Evolutionary conservation across 1,140 invertebrate species (phyloP), one percentile per base, ranked within the genome.

Genomic region (Lycorma delicatula): DNA sequence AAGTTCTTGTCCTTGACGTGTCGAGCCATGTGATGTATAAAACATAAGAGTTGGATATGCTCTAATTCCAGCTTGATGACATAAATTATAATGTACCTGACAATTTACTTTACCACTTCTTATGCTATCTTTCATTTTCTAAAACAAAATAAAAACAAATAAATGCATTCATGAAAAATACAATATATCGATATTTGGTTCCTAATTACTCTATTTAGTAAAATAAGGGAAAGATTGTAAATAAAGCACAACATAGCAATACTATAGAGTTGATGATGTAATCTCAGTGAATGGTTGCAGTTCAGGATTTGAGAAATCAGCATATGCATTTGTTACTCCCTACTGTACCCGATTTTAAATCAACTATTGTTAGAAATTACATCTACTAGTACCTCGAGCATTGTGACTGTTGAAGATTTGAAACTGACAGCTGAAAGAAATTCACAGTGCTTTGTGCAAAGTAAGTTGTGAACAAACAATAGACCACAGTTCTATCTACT

Each of bases 21-120:
- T n/a, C n/a, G n/a, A n/a, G n/a, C n/a, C n/a, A n/a, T n/a, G n/a
- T n/a, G 58, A 34, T n/a, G 31, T 22, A 34, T 73, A 75, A 22
- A 73, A 54, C 20, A 63, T 60, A 2, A 84, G 64, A 11, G 78
- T 76, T 1, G 81, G 81, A 67, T 81, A 83, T 6, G 72, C 73
- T 44, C 65, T 58, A 3, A 83, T 66, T 29, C 73, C 73, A 22
- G 75, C 76, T 53, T 72, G 59, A 3, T 66, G 59, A 66, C 81
- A 83, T 11, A 77, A 44, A 11, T 63, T 31, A 18, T 62, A 62
- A 56, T 75, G 70, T 20, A 64, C 51, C 27, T 81, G 75, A 70
- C 81, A 84, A 67, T 84, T 75, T 1, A 83, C 63, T 70, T 77
- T 80, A 9, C 75, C 81, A 31, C 74, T 70, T 52, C 72, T 74